Percentiles rank a stretch among this genome's conserved stretches.
Conservation (phyloP, 2,113 vertebrate genomes). For the Thamnophis sirtalis region DNA sequence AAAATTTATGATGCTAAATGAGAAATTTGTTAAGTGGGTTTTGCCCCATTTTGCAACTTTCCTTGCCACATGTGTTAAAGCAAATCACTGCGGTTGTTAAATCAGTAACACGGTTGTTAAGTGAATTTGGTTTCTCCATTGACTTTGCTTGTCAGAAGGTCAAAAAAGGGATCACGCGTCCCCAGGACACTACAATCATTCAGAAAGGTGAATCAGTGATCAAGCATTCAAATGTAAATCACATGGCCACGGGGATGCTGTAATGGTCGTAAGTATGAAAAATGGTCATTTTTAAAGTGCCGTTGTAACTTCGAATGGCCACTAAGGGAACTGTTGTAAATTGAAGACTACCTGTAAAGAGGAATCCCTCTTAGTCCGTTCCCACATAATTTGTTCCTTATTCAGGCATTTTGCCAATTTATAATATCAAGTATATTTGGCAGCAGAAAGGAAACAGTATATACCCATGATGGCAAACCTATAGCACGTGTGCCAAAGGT, state of each 20-base stretch:
- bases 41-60: background rate
- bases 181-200: background rate
- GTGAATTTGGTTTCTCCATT: background rate
- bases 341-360: background rate
- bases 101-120: background rate
- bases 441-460: background rate
- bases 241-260: background rate
- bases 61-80: background rate
- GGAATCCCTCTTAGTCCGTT: background rate
- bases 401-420: background rate
- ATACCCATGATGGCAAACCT: too few relatives aligned
- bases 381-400: too few relatives aligned
- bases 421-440: background rate
- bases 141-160: background rate
- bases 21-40: background rate
- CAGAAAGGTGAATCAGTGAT: background rate
- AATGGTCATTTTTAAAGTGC: background rate
- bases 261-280: background rate
- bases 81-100: background rate
- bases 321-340: too few relatives aligned
- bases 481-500: too few relatives aligned
- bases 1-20: background rate
- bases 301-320: too few relatives aligned
- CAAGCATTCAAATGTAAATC: background rate
- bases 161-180: background rate